phyloP scores from a whole-genome alignment of 1,140 invertebrate species.

The Drosophila kohkoa region DNA sequence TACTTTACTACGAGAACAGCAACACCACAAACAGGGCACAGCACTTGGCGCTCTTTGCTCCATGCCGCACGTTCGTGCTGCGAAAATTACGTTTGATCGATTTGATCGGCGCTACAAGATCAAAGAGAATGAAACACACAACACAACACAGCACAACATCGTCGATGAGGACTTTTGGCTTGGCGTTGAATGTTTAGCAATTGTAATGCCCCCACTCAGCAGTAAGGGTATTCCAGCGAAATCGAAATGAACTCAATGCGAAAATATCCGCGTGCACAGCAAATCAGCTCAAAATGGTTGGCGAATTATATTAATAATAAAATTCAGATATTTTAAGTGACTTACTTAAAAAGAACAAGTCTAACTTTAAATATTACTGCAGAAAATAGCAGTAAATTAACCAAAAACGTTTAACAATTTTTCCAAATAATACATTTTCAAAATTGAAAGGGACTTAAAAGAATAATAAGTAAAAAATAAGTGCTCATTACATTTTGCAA shows the following conservation, averaged over 20 bases:
- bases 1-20: conserved; percentile 57
- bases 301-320: background rate
- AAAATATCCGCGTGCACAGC: background rate
- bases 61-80: conserved; percentile 81
- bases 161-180: conserved; percentile 44
- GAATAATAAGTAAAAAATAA: too few relatives aligned
- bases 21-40: conserved; percentile 39
- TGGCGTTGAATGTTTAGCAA: conserved; percentile 42
- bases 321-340: background rate
- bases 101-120: conserved; percentile 85
- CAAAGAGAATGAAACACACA: conserved; percentile 80
- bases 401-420: too few relatives aligned
- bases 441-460: too few relatives aligned
- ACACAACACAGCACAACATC: conserved; percentile 32
- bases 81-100: conserved; percentile 85
- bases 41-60: conserved; percentile 72
- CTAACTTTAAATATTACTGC: too few relatives aligned
- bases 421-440: too few relatives aligned
- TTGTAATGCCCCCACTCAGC: conserved; percentile 22
- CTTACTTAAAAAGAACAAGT: background rate
- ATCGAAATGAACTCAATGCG: background rate
- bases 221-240: conserved; percentile 12
- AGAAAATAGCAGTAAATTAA: too few relatives aligned
- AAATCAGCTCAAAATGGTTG: background rate
- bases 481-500: too few relatives aligned